Base-by-base conservation (phyloP, 2,888 invertebrate species). In the Elegia similella region DNA sequence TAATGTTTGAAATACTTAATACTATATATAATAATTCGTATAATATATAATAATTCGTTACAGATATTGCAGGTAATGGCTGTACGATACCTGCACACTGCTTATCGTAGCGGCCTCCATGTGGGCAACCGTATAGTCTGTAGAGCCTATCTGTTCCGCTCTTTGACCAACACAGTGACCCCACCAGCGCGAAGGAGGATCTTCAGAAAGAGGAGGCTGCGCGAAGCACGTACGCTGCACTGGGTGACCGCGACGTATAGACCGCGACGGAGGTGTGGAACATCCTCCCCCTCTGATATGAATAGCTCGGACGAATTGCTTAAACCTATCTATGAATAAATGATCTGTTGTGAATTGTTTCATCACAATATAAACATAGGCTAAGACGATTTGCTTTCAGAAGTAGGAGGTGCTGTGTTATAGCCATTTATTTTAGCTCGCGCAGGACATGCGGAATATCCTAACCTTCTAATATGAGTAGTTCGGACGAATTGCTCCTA, bases 81-180 rank as follows among this genome's bases (percentile, higher is more conserved):
- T 7, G 87, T 81, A 1, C 79, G 90, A 2, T 91, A 88, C 60
- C 79, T 91, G 1, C 90, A 91, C 64, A 91, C 90, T 2, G 90
- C 90, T 0, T 90, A 90, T 66, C 78, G 80, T 15, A 85, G 81
- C 57, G 90, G 90, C 0, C 64, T 91, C 0, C 85, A 89, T 62
- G 78, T 82, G 13, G 89, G 82, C n/a, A 86, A 88, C 65, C 84
- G 81, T 53, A 78, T 84, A 13, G 69, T 75, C 0, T 86, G 89
- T 62, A 75, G 78, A 34, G 88, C 90, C 6, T 90, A 86, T 64
- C 67, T 91, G 6, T 72, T 90, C 2, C 84, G 88, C 0, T 87
- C 90, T 0, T 56, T 71, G 10, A 80, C 82, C 1, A 82, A 86
- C 58, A 80, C 83, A 0, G 79, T 76, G 54, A 58, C 69, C 1